Evolutionary conservation across 1,140 invertebrate species (phyloP).

Genomic region (Mamestra configurata): DNA sequence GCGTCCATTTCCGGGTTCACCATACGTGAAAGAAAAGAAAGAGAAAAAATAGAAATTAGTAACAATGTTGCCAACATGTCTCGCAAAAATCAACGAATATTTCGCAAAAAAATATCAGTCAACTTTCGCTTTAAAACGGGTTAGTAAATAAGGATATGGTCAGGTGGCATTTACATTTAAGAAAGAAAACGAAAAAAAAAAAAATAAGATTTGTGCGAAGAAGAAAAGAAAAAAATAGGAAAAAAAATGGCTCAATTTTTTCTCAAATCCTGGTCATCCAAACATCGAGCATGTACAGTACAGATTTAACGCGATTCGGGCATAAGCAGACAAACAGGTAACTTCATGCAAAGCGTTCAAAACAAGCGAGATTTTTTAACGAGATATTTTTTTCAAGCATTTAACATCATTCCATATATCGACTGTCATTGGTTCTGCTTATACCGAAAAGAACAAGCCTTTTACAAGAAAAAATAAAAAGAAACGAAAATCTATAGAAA

Average conservation of each 20-base stretch:
- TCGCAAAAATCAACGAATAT: slow-evolving; percentile 25
- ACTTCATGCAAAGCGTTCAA: slow-evolving; percentile 63
- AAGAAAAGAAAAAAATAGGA: slow-evolving; percentile 60
- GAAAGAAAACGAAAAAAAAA: slow-evolving; percentile 38
- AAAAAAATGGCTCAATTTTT: slow-evolving; percentile 50
- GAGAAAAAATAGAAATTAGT: slow-evolving; percentile 77
- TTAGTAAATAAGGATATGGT: slow-evolving; percentile 49
- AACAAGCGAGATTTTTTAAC: background rate
- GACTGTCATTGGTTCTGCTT: background rate
- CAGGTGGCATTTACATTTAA: slow-evolving; percentile 42
- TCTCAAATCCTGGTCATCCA: slow-evolving; percentile 66
- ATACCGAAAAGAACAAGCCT: background rate
- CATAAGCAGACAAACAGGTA: slow-evolving; percentile 51
- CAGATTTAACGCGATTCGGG: slow-evolving; percentile 50
- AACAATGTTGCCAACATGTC: slow-evolving; percentile 81
- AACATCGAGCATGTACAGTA: slow-evolving; percentile 85
- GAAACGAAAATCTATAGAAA: background rate
- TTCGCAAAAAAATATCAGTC: slow-evolving; percentile 21
- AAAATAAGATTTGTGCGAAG: slow-evolving; percentile 55
- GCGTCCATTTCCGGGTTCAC: slow-evolving; percentile 16
- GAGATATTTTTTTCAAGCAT: background rate
- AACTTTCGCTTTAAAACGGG: slow-evolving; percentile 19
- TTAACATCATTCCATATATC: background rate
- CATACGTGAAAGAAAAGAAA: slow-evolving; percentile 61
- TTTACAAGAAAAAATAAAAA: background rate